Evolutionary conservation across 1,140 invertebrate genomes (phyloP), one percentile per base, ranked within the genome.

Genomic region (Zaprionus inermis): DNA sequence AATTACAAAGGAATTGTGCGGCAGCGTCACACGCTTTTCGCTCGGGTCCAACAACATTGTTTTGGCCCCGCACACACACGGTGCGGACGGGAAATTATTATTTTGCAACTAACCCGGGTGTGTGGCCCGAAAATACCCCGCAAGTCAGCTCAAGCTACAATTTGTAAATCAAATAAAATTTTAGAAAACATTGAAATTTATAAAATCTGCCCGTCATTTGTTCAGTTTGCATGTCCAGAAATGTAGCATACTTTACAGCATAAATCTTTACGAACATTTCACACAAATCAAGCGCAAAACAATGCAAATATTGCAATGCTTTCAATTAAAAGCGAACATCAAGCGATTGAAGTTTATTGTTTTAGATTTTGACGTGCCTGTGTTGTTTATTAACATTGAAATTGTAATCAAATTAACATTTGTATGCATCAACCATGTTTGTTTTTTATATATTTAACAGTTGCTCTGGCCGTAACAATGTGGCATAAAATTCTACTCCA

Each of bases 1-100:
- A 89, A 89, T 89, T 89, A 89, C 84, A 84, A 89, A 89, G 85
- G 84, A 89, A 89, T 89, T 73, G 80, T 88, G 84, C 69, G 76
- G 79, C 76, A 78, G 56, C 65, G 78, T 72, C 78, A 70, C 75
- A 78, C 82, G 63, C 65, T 82, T 73, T 75, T 75, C 30, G 38
- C 41, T 51, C 32, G 52, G 51, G 30, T 51, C 52, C 58, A 68
- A 57, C 70, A 73, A 67, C 63, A 36, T 51, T 77, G 63, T 58
- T 59, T 59, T 41, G 54, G 44, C 1, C 54, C 49, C 46, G 18
- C 41, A 16, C 32, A 24, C 46, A 14, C 41, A 16, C 32, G 18
- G 11, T 11, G 36, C 16, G 44, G 24, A 20, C 32, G 56, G 55
- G 32, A 71, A 75, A 75, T 71, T 71, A 71, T 36, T 71, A 75